Base-by-base conservation (phyloP, 1,140 invertebrate genomes). In the Aphaenogaster floridana region DNA sequence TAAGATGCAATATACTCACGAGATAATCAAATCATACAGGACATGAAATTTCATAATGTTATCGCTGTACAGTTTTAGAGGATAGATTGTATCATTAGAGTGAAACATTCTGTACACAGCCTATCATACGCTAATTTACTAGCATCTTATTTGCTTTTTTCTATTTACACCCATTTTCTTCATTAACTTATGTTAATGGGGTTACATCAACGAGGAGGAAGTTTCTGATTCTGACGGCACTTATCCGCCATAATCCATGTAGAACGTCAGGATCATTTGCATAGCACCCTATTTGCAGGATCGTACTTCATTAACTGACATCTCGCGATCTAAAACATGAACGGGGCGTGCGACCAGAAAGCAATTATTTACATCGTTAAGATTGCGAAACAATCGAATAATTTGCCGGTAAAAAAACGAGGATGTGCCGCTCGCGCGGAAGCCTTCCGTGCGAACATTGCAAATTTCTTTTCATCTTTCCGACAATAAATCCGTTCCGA, bases 371-470 rank as follows among this genome's bases (percentile, higher is more conserved):
- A 68, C 80, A 88, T 89, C 76, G 39, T 69, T 57, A 86, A 61
- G 78, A 87, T 90, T 79, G 50, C 85, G 36, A 84, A 52, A 90
- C 89, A 90, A 90, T 90, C 66, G 89, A 74, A 78, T 61, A 86
- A 89, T 88, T 80, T 72, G 85, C 85, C 45, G n/a, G 59, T 54
- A 91, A 91, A 85, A 91, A 89, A 68, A 50, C 66, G 71, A 85
- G 34, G 61, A 69, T 57, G 45, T n/a, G 50, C 74, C 45, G 34
- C 45, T 48, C 68, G 57, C 64, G 64, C 63, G 83, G 54, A 89
- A 86, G 15, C 48, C 72, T 61, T 54, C 36, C 91, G 89, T 90
- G 90, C 63, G 91, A 92, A 92, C 91, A 59, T 90, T 88, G 89
- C 52, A 88, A 92, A 90, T 90, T 88, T 89, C 88, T 86, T 86